Conservation (phyloP, 2,888 invertebrate species). For the Agelastica alni region DNA sequence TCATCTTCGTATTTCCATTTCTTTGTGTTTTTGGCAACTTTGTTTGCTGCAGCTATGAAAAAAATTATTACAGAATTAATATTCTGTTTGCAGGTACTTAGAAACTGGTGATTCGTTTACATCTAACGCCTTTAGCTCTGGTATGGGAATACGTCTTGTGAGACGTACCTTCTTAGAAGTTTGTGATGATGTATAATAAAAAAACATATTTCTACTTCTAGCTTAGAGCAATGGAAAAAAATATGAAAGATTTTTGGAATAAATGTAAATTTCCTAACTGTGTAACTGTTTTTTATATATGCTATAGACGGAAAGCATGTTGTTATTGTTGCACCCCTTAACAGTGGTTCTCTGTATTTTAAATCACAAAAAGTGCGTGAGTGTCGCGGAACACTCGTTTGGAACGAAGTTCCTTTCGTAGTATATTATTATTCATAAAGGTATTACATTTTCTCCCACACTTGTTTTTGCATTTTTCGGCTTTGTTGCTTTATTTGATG, state of each 20-base stretch:
- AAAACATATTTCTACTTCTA: conserved; percentile 22
- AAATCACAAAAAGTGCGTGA: conserved; percentile 30
- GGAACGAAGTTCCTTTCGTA: too few relatives aligned
- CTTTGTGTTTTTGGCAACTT: conserved; percentile 21
- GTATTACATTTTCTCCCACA: too few relatives aligned
- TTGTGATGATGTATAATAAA: conserved; percentile 22
- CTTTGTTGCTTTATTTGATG: too few relatives aligned
- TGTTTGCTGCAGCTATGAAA: conserved; percentile 20
- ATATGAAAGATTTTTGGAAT: conserved; percentile 22
- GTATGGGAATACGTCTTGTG: conserved; percentile 33
- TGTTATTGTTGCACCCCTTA: conserved; percentile 17
- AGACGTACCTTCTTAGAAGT: conserved; percentile 10
- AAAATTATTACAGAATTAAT: background rate
- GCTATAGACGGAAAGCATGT: conserved; percentile 21
- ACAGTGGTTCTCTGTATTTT: conserved; percentile 30
- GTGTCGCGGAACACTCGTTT: too few relatives aligned
- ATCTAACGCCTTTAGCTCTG: conserved; percentile 39
- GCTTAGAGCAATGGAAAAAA: conserved; percentile 20
- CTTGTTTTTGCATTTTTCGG: too few relatives aligned
- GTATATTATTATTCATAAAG: too few relatives aligned
- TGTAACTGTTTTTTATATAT: too few relatives aligned
- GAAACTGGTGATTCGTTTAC: conserved; percentile 41
- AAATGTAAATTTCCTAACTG: conserved; percentile 27
- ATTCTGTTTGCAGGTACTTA: conserved; percentile 27
- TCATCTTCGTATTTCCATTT: conserved; percentile 27